Evolutionary conservation across 2,797 vertebrate species (phyloP), one percentile per base, ranked within the genome.

Genomic region (Gymnopithys bicolor): DNA sequence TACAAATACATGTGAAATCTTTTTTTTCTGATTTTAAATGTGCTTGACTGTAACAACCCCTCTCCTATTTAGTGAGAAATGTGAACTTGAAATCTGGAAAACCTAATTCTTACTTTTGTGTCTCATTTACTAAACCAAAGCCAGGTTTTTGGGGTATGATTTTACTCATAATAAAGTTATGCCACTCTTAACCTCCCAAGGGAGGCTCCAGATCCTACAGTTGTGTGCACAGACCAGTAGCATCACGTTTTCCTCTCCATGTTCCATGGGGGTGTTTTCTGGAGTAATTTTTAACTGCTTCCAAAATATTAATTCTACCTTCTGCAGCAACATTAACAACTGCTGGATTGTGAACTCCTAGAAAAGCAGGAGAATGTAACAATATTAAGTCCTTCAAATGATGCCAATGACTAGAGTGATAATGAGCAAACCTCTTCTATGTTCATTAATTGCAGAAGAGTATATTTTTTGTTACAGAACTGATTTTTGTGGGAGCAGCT

Each of bases 381-480:
- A 24, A 19, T 45, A 81, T 88, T 81, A 88, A 76, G 63, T 82
- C 55, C 80, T 90, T 94, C 73, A 86, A 86, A 68, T 13, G 12
- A 56, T 73, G 83, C 43, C 39, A 71, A 14, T 92, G 60, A 93
- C 55, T 51, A 43, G 19, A 90, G 39, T 84, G 58, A 82, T 86
- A 92, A 87, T 60, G 74, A 92, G 89, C 39, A 90, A 90, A 81
- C 18, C 52, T 77, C 55, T 95, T 93, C 84, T 71, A 7, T 63
- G 46, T 84, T 93, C 56, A 71, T 94, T 96, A 87, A 53, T 53
- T 64, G 41, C 56, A 77, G 43, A 56, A 68, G 48, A 83, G 63
- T 73, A 11, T 91, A 28, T 90, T 94, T 77, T 93, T 84, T 90
- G 56, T 83, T 73, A 28, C 1, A 5, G 58, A 66, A 30, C 25